These are phyloP conservation scores for Lacerta viridis DNA, from an alignment of 2,797 vertebrate species.

Conservation along the genomic window DNA sequence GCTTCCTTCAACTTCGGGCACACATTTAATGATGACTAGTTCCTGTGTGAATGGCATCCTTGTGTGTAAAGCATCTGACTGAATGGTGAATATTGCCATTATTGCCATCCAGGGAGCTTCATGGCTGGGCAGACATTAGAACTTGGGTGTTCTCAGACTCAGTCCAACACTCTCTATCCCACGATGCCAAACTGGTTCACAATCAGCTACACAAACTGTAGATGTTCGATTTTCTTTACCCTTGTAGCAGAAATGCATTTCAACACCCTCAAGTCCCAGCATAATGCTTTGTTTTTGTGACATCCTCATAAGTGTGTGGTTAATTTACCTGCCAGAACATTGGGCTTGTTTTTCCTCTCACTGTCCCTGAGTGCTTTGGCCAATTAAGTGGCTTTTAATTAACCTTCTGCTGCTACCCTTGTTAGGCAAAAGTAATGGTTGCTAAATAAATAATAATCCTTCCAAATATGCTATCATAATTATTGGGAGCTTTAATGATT, in stretches of 20 bases:
- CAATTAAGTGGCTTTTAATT: conserved; percentile 35
- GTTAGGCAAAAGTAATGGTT: conserved; percentile 35
- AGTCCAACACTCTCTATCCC: neutral
- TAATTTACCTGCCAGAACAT: neutral
- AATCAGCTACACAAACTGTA: neutral
- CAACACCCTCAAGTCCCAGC: neutral
- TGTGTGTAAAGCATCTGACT: no score
- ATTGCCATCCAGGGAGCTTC: no score
- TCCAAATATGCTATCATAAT: conserved; percentile 39
- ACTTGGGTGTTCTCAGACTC: neutral
- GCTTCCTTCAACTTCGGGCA: no score
- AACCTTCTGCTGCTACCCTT: conserved; percentile 2
- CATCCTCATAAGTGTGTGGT: neutral
- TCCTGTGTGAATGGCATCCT: no score
- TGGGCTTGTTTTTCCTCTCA: conserved; percentile 21
- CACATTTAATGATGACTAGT: no score
- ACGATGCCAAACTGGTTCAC: neutral
- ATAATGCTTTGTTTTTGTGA: neutral
- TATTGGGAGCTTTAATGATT: conserved; percentile 54
- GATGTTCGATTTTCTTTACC: neutral
- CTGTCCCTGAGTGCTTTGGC: conserved; percentile 2
- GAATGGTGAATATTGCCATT: no score
- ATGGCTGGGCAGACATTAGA: neutral
- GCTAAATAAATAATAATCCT: conserved; percentile 51
- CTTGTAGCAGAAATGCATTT: neutral